Evolutionary conservation across 2,113 vertebrate species (phyloP).

Genomic region (Rhabdornis inornatus): DNA sequence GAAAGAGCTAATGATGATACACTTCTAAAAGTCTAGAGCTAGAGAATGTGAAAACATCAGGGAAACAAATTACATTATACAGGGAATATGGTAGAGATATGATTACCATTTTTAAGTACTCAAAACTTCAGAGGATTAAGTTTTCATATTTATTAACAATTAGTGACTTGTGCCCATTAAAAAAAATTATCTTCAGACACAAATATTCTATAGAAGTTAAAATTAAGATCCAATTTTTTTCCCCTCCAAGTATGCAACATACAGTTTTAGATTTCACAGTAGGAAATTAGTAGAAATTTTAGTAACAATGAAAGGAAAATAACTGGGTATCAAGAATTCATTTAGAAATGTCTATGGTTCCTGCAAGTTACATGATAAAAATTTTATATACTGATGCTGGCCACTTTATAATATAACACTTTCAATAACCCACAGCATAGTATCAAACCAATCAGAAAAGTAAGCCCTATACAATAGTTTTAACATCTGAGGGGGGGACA

Average conservation of each 20-base stretch:
- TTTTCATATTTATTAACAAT: neutral
- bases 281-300: neutral
- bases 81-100: neutral
- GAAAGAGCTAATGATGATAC: neutral
- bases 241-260: neutral
- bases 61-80: accelerated
- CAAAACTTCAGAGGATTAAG: neutral
- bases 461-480: neutral
- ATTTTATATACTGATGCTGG: neutral
- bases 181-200: neutral
- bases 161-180: neutral
- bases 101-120: neutral
- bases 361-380: neutral
- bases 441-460: neutral
- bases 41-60: neutral
- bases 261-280: neutral
- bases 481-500: neutral
- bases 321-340: neutral
- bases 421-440: neutral
- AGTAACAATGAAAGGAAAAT: neutral
- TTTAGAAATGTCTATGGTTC: neutral
- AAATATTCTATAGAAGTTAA: neutral
- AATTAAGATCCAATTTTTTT: neutral
- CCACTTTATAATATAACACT: neutral
- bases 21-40: neutral